These are phyloP conservation scores for Drosophila gunungcola DNA, from an alignment of 1,140 invertebrate genomes.

Conservation along the genomic window DNA sequence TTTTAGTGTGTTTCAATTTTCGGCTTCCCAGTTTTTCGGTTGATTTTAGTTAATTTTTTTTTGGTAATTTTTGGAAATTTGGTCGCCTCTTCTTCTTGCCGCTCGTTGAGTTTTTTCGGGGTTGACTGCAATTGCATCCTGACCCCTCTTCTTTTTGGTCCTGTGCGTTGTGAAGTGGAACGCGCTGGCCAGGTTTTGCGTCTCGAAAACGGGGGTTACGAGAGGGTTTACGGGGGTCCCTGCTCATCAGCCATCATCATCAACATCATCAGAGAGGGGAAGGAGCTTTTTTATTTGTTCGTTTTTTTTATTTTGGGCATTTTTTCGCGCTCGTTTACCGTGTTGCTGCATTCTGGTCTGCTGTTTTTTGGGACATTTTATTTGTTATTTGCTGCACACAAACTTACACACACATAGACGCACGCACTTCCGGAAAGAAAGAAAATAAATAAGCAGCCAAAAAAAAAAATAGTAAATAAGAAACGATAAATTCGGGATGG, in stretches of 20 bases:
- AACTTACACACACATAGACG: conserved; percentile 19
- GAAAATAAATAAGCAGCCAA: conserved; percentile 14
- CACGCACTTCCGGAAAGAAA: conserved; percentile 70
- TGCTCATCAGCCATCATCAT: conserved; percentile 57
- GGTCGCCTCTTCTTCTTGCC: conserved; percentile 38
- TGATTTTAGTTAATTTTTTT: conserved; percentile 21
- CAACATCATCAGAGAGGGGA: conserved; percentile 31
- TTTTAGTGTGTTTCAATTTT: not conserved
- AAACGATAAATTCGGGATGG: not conserved
- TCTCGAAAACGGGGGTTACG: conserved; percentile 10
- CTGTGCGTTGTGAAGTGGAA: conserved; percentile 79
- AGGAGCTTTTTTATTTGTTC: conserved; percentile 5
- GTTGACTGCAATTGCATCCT: conserved; percentile 76
- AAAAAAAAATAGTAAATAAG: conserved; percentile 8
- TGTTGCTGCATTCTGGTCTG: conserved; percentile 46
- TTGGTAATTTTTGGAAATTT: conserved; percentile 54
- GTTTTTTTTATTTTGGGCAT: conserved; percentile 26
- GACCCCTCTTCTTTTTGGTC: conserved; percentile 22
- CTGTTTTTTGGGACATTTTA: conserved; percentile 71
- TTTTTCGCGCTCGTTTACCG: conserved; percentile 62
- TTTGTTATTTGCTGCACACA: conserved; percentile 53
- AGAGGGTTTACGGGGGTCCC: conserved; percentile 23
- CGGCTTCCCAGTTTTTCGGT: not conserved
- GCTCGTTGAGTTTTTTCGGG: conserved; percentile 62
- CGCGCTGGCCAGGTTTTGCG: conserved; percentile 34